Evolutionary conservation across 2,888 invertebrate species (phyloP).

Genomic region (Caenorhabditis parvicauda): DNA sequence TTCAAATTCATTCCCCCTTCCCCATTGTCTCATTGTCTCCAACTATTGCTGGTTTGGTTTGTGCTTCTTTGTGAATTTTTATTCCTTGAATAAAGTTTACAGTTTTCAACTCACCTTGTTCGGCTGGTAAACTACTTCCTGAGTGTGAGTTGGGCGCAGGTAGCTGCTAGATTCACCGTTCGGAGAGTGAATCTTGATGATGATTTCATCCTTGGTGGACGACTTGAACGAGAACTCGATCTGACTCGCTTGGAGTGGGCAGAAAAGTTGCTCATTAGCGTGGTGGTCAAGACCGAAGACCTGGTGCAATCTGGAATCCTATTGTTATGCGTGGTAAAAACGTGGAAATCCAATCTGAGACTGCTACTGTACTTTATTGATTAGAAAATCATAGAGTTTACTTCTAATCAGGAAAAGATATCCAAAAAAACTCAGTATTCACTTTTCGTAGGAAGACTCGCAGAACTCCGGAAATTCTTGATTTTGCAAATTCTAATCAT

Average conservation of each 20-base stretch:
- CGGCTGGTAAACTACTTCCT: too few relatives aligned
- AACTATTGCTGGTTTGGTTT: too few relatives aligned
- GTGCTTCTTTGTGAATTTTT: too few relatives aligned
- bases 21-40: too few relatives aligned
- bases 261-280: slow-evolving; percentile 33
- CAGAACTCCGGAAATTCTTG: slow-evolving; percentile 23
- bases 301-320: slow-evolving; percentile 19
- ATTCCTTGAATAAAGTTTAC: too few relatives aligned
- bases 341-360: too few relatives aligned
- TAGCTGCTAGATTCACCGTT: slow-evolving; percentile 33
- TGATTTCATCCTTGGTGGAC: slow-evolving; percentile 18
- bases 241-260: slow-evolving; percentile 38
- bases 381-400: neutral
- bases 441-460: slow-evolving; percentile 19
- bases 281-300: slow-evolving; percentile 29
- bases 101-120: too few relatives aligned
- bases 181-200: slow-evolving; percentile 32
- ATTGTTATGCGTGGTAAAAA: neutral
- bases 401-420: slow-evolving; percentile 20
- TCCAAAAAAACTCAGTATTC: slow-evolving; percentile 26
- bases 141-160: slow-evolving; percentile 26
- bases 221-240: slow-evolving; percentile 27
- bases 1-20: too few relatives aligned
- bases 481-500: too few relatives aligned
- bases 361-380: neutral